phyloP scores from a whole-genome alignment of 1,140 invertebrate genomes.

The Araneus ventricosus region DNA sequence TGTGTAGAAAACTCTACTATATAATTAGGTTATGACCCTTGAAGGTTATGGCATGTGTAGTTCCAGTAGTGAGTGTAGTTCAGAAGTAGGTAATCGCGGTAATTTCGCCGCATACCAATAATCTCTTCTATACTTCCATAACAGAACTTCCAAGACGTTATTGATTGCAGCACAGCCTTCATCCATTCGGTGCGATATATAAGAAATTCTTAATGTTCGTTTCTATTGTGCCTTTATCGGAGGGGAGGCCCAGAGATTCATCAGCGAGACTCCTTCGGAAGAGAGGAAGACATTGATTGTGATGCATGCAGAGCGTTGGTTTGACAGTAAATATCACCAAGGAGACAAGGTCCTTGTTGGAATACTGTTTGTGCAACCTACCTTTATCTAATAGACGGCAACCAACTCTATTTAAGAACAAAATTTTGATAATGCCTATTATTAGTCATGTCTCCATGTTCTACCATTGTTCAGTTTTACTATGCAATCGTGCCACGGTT shows the following conservation, averaged over 20 bases:
- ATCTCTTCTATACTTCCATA: no score
- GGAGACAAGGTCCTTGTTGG: conserved; percentile 56
- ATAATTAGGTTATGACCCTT: no score
- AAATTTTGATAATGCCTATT: background rate
- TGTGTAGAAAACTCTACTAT: no score
- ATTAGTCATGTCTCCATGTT: no score
- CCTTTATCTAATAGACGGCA: background rate
- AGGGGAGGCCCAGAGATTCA: background rate
- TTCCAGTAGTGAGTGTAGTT: no score
- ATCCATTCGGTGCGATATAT: background rate
- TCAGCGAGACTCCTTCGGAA: background rate
- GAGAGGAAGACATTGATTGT: conserved; percentile 50
- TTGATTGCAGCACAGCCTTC: background rate
- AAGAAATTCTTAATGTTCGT: conserved; percentile 11
- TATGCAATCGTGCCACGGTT: no score
- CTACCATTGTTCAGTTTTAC: no score
- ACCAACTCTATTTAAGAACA: background rate
- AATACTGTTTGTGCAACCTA: conserved; percentile 35
- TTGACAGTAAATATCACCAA: conserved; percentile 44
- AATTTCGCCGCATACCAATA: no score
- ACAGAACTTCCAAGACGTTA: background rate
- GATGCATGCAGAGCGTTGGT: conserved; percentile 36
- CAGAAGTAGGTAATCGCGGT: no score
- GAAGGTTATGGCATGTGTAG: no score
- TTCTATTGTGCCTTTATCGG: background rate